Base-by-base conservation (phyloP, 1,140 invertebrate genomes). In the Drosophila chauvacae region DNA sequence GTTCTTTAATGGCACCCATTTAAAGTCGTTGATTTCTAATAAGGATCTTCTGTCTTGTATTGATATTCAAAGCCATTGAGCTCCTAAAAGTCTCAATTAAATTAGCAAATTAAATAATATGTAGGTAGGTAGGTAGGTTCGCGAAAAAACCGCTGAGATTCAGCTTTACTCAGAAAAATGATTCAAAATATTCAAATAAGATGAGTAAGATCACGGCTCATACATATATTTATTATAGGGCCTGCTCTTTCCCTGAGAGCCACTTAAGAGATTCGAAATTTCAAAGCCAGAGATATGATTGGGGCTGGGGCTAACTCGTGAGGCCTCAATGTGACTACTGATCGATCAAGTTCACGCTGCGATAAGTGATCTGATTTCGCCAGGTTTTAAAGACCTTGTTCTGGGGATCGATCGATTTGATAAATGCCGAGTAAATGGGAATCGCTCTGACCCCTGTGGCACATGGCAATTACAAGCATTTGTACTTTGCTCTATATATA, bases 331-430 rank as follows among this genome's bases (percentile, higher is more conserved):
- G 65, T 64, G 30, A 58, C 51, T 33, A 42, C 47, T 55, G 66
- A 70, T 70, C 66, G 44, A 70, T 70, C 66, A 70, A 70, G 66
- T 70, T 68, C 23, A 35, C n/a, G 42, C 37, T 18, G 20, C 39
- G 66, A 68, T 68, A 53, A 44, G 48, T 55, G 62, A 68, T 65
- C 62, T 35, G 57, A 65, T 60, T 65, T 64, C 28, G 57, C 62
- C 57, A 33, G 30, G 56, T 70, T 70, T 56, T 55, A 45, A 20
- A 68, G 66, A 70, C 66, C 66, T 70, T 68, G 63, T 45, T 66
- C 23, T 18, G 62, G 23, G 66, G 23, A 45, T 47, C 64, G 59
- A 66, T 63, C 60, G 47, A 35, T 18, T 65, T 62, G 60, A 66
- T 47, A 66, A 66, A 64, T 20, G 20, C 9, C 2, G 11, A 18